A percentile compares a stretch with the other conserved stretches of the same genome.
These are phyloP conservation scores for Caenorhabditis wallacei DNA, from an alignment of 2,888 invertebrate genomes.

Conservation along the genomic window DNA sequence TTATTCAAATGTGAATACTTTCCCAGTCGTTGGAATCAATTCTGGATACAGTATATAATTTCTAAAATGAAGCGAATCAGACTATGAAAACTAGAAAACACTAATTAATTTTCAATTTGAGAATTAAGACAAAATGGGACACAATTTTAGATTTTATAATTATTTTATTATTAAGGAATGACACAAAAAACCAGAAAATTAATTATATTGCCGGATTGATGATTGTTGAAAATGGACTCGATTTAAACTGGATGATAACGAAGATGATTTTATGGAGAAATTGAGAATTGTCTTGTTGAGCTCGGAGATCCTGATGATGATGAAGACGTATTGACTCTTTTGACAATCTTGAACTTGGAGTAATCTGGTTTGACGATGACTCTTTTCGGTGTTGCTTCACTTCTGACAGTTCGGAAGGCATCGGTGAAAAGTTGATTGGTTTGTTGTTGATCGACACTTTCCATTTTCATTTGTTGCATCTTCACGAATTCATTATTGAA, in stretches of 20 bases:
- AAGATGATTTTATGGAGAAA: too few relatives aligned
- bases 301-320: too few relatives aligned
- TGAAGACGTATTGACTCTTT: not conserved
- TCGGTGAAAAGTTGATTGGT: not conserved
- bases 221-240: too few relatives aligned
- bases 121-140: too few relatives aligned
- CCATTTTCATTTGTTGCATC: not conserved
- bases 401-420: not conserved
- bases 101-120: slow-evolving; percentile 28
- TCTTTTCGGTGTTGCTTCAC: not conserved
- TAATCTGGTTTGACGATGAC: not conserved
- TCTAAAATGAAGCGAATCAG: slow-evolving; percentile 58
- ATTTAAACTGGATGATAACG: too few relatives aligned
- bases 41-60: slow-evolving; percentile 37
- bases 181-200: too few relatives aligned
- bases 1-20: slow-evolving; percentile 27
- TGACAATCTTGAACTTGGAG: slow-evolving; percentile 9
- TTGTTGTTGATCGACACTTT: not conserved
- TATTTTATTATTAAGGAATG: too few relatives aligned
- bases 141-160: too few relatives aligned
- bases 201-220: too few relatives aligned
- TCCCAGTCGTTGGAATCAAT: slow-evolving; percentile 68
- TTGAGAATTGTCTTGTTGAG: too few relatives aligned
- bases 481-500: not conserved
- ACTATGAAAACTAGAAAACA: slow-evolving; percentile 66